Evolutionary conservation across 2,888 invertebrate genomes (phyloP), one percentile per base, ranked within the genome.

Genomic region (Platycheirus rosarum): DNA sequence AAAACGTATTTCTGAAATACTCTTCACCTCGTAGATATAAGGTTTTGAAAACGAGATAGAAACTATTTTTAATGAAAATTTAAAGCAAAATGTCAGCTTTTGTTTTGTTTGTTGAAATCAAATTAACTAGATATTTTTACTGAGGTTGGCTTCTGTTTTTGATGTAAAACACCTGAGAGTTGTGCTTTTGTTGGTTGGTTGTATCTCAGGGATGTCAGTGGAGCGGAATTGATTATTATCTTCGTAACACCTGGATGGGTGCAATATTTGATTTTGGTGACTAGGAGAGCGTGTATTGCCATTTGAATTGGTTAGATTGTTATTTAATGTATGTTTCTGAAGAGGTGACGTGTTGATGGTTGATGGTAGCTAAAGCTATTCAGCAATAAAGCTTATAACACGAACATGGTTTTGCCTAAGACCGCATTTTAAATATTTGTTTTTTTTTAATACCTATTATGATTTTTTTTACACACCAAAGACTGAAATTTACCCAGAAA

Each of bases 161-260:
- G 16, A 32, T 40, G 42, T 57, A 62, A 71, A 77, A 77, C 82
- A 82, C 71, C 82, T 82, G 68, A 82, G 65, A 68, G 40, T 51
- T 48, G 40, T 75, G 44, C 32, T 73, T 57, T 57, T 68, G 77
- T 65, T 80, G 60, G 68, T 57, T 57, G 62, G 77, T 65, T 80
- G 60, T 37, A 77, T 63, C 23, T 77, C 77, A 77, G 71, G 82
- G 77, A 82, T 77, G 53, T 57, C 63, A 77, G 66, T 73, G 66
- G 57, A 82, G 82, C 77, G 82, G 82, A 82, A 82, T 82, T 63
- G 82, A 77, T 80, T 76, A 80, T 66, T 40, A 46, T 57, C 74
- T 46, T 20, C 37, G 48, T 13, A 63, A 66, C 51, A 44, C 51
- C 32, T 77, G 55, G 62, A 63, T 63, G 62, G 75, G 49, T 75